phyloP scores from a whole-genome alignment of 2,888 invertebrate species.

The Zaprionus bogoriensis region DNA sequence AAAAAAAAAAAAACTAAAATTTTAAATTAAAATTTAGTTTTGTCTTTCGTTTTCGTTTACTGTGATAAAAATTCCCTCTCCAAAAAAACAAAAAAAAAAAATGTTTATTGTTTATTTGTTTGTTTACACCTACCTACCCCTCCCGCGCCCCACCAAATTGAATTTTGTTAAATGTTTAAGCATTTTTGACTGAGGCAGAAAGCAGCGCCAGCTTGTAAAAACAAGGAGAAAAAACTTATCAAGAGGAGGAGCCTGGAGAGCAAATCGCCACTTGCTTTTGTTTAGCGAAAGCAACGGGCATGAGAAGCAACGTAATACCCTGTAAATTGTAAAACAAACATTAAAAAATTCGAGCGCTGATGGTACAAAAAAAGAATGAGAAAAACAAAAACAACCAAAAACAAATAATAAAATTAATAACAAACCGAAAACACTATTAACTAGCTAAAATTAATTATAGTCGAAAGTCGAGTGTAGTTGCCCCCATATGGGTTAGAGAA shows the following conservation, averaged over 20 bases:
- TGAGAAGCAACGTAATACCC: conserved; percentile 26
- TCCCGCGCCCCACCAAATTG: conserved; percentile 11
- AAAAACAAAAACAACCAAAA: conserved; percentile 7
- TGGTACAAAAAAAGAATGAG: conserved; percentile 77
- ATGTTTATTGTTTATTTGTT: not conserved
- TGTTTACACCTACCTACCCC: conserved; percentile 13
- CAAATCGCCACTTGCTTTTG: not conserved
- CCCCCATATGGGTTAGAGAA: not conserved
- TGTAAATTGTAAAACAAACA: conserved; percentile 62
- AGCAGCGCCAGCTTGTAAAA: conserved; percentile 44
- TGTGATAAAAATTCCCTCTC: conserved; percentile 77
- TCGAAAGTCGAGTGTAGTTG: conserved; percentile 20
- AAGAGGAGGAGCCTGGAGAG: too few species aligned
- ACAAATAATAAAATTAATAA: conserved; percentile 17
- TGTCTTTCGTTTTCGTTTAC: conserved; percentile 70
- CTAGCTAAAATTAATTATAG: conserved; percentile 55
- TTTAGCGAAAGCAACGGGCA: not conserved
- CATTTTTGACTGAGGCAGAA: conserved; percentile 59
- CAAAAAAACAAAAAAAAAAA: not conserved
- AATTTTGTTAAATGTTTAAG: conserved; percentile 70
- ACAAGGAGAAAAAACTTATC: conserved; percentile 7
- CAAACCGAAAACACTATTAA: conserved; percentile 37
- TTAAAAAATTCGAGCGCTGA: conserved; percentile 81
- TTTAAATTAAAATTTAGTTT: conserved; percentile 30
- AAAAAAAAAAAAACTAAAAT: conserved; percentile 18